phyloP scores from a whole-genome alignment of 2,113 vertebrate species.

The Nansenia antarctica region DNA sequence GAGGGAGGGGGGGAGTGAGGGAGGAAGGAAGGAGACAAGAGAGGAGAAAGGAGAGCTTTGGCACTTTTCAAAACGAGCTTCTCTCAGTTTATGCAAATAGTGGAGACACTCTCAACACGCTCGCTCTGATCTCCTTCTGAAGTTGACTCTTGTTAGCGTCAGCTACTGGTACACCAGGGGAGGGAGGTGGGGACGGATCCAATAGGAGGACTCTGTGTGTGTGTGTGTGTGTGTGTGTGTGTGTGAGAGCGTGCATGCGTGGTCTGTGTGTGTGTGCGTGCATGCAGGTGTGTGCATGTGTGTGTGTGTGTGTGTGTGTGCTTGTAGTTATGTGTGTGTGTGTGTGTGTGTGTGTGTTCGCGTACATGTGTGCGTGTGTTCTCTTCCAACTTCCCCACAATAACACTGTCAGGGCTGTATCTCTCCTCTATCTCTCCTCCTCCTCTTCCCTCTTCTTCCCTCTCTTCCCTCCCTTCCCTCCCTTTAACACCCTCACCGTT shows the following conservation, averaged over 20 bases:
- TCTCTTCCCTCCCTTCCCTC: not conserved
- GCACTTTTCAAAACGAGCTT: not conserved
- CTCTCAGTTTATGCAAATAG: not conserved
- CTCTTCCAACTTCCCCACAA: constrained; percentile 2
- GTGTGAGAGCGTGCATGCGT: not conserved
- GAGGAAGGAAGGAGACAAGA: not conserved
- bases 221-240: not conserved
- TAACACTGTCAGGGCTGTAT: constrained; percentile 25
- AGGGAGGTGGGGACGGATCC: too few relatives aligned
- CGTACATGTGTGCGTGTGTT: not conserved
- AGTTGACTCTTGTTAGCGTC: too few relatives aligned
- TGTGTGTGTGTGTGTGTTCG: not conserved
- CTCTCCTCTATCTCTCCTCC: not conserved
- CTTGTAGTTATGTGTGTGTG: not conserved
- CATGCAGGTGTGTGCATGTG: not conserved
- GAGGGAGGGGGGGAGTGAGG: not conserved
- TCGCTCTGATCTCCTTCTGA: not conserved
- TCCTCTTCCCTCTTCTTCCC: not conserved
- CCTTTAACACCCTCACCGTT: not conserved
- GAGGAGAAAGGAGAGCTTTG: not conserved
- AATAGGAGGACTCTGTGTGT: too few relatives aligned
- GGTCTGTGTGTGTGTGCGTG: not conserved
- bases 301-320: constrained; percentile 1
- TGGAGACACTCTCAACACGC: too few relatives aligned
- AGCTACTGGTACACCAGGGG: not conserved